Conservation (phyloP, 2,797 vertebrate genomes). For the Cryptoblepharus egeriae region DNA sequence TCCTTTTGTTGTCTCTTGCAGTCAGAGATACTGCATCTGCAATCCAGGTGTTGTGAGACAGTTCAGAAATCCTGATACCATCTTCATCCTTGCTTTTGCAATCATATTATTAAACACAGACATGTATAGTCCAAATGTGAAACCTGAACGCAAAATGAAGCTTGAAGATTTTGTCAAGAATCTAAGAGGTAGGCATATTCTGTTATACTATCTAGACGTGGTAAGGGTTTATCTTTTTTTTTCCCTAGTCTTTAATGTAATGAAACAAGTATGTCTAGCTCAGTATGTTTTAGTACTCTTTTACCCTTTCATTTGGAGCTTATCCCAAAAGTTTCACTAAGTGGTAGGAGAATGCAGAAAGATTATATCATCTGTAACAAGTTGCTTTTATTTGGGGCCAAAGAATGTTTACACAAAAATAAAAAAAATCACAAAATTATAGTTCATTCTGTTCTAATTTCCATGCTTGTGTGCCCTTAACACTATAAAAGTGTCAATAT, state of each 20-base stretch:
- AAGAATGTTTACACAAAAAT: background rate
- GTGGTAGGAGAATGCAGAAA: background rate
- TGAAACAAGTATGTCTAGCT: no score
- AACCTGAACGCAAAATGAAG: slow-evolving; percentile 98
- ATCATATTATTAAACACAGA: slow-evolving; percentile 98
- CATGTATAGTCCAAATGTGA: slow-evolving; percentile 99
- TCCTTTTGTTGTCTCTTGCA: slow-evolving; percentile 61
- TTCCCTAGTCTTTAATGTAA: no score
- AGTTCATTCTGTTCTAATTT: background rate
- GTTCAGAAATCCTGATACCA: slow-evolving; percentile 96
- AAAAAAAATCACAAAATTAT: background rate
- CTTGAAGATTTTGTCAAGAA: slow-evolving; percentile 98
- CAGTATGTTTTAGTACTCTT: background rate
- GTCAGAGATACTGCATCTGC: slow-evolving; percentile 96
- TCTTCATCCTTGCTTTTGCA: slow-evolving; percentile 97
- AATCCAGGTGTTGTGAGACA: slow-evolving; percentile 95
- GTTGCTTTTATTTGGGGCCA: background rate
- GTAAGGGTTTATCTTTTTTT: background rate
- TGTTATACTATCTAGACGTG: background rate
- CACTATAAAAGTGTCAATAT: background rate
- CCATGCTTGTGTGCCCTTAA: background rate
- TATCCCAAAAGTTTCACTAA: background rate
- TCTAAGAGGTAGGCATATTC: slow-evolving; percentile 85
- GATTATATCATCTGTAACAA: background rate
- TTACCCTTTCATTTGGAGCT: no score